Base-by-base conservation (phyloP, 2,888 invertebrate species). In the Eudasyphora cyanicolor region DNA sequence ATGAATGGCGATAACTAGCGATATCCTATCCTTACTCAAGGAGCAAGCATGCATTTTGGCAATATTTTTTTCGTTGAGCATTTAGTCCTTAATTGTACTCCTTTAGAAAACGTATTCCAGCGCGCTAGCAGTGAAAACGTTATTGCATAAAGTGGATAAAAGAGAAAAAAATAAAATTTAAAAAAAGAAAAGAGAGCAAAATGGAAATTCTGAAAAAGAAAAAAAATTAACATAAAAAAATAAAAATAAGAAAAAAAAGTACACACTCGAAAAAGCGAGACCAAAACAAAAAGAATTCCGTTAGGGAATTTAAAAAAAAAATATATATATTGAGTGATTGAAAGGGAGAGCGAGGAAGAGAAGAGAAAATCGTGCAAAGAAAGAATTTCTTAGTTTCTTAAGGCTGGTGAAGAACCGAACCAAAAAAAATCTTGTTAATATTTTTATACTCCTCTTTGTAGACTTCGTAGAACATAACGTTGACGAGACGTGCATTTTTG, bases 61-160 rank as follows among this genome's bases (percentile, higher is more conserved):
- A 67, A 74, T 45, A 74, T 74, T 62, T 75, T 57, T 67, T 74
- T 49, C 62, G 35, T 71, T 81, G 81, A 81, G 57, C 74, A 85
- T 87, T 86, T 85, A 89, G 88, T 89, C 87, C 89, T 88, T 85
- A 85, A 85, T 89, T 85, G 87, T 79, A 88, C 88, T 88, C 87
- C 87, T 85, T 87, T 78, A 85, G 84, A 86, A 85, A 87, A 87
- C 87, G 90, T 90, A 86, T 82, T 73, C 29, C 27, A 81, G 76
- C 79, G 81, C 85, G 85, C 82, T 79, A 38, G 67, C 67, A 62
- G 70, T 32, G 29, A 73, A 62, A 38, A 38, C 17, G 21, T 14
- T 27, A 57, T 67, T 62, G 74, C 45, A 60, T 57, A 42, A 57
- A 29, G 49, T 51, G 51, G 29, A 60, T 73, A 57, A 7, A 27